Evolutionary conservation across 2,888 invertebrate species (phyloP).

Genomic region (Chromoteleia sp.): DNA sequence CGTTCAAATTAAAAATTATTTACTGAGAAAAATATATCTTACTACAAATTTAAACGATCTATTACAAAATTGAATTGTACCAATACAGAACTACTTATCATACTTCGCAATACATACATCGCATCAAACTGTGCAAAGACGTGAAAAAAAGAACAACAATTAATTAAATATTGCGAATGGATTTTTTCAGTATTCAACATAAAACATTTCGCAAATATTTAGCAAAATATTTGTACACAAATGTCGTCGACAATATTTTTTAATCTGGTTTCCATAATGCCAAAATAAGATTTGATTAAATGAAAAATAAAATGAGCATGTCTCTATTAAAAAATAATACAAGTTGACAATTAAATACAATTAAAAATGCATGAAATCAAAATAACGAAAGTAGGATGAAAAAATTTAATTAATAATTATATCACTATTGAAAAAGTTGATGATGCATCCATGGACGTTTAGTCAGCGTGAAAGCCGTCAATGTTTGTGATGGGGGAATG

Average conservation of each 20-base stretch:
- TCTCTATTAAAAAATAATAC: slow-evolving; percentile 17
- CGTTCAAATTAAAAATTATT: slow-evolving; percentile 52
- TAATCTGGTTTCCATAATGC: slow-evolving; percentile 1
- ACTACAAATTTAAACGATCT: slow-evolving; percentile 52
- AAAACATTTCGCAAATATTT: slow-evolving; percentile 10
- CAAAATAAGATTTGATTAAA: slow-evolving; percentile 7
- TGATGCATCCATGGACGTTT: slow-evolving; percentile 28
- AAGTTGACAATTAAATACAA: slow-evolving; percentile 16
- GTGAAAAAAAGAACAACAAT: not conserved
- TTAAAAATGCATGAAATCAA: slow-evolving; percentile 19
- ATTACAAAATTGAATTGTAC: slow-evolving; percentile 51
- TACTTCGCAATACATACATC: slow-evolving; percentile 59
- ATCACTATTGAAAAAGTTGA: slow-evolving; percentile 15
- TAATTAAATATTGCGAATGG: slow-evolving; percentile 45
- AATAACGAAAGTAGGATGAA: slow-evolving; percentile 25
- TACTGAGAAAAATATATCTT: slow-evolving; percentile 59
- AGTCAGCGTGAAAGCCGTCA: slow-evolving; percentile 23
- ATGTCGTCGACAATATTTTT: slow-evolving; percentile 11
- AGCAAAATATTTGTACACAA: slow-evolving; percentile 31
- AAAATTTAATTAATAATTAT: slow-evolving; percentile 13
- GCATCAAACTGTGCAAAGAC: slow-evolving; percentile 46
- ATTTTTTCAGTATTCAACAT: slow-evolving; percentile 10
- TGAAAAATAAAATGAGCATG: slow-evolving; percentile 1
- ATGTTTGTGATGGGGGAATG: slow-evolving; percentile 77
- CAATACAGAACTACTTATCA: slow-evolving; percentile 54